These are phyloP conservation scores for Sylvietta virens DNA, from an alignment of 2,113 vertebrate species.

Conservation along the genomic window DNA sequence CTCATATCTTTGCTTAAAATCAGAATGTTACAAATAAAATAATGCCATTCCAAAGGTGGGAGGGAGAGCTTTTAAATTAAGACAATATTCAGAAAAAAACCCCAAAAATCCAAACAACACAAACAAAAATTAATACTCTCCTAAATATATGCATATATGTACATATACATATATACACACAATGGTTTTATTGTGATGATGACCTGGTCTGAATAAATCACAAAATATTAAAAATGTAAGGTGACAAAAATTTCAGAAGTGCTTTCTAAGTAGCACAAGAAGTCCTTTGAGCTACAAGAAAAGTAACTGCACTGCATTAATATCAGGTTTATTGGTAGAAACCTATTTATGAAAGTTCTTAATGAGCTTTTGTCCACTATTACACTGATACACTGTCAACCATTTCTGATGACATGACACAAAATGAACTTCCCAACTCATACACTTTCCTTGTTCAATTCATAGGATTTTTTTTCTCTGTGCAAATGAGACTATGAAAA, in stretches of 20 bases:
- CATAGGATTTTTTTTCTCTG: neutral
- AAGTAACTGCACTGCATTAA: neutral
- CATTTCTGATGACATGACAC: neutral
- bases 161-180: accelerated
- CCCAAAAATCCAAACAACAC: neutral
- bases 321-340: neutral
- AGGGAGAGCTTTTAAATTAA: neutral
- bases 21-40: neutral
- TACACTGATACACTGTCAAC: neutral
- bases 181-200: neutral
- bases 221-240: neutral
- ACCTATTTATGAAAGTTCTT: neutral
- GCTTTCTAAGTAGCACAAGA: neutral
- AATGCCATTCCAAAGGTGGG: neutral
- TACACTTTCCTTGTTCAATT: neutral
- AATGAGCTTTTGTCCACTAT: neutral
- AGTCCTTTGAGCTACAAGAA: neutral
- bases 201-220: neutral
- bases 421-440: neutral
- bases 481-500: neutral
- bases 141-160: neutral
- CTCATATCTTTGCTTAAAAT: neutral
- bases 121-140: neutral
- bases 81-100: neutral
- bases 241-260: neutral